Evolutionary conservation across 2,113 vertebrate genomes (phyloP), one percentile per base, ranked within the genome.

Genomic region (Dromiciops gliroides): DNA sequence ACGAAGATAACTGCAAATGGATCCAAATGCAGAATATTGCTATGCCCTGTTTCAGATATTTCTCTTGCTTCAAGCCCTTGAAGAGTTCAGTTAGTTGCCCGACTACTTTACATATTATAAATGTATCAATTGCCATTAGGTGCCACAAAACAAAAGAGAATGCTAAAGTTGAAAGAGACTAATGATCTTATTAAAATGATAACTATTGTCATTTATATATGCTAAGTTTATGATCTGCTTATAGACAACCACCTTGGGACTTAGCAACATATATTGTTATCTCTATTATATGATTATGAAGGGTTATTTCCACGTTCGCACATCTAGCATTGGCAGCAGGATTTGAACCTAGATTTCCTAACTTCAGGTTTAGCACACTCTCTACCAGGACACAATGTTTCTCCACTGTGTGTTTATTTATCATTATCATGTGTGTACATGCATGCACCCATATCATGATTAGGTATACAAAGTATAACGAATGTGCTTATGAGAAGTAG

Each of bases 111-210:
- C n/a, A n/a, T 25, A 3, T 94, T 91, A 95, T 91, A 91, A 95
- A 94, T 67, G 3, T 11, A 50, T 48, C 25, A 92, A 28, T 67
- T 8, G 25, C 23, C 51, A 89, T 9, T 3, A 88, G 50, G 23
- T 91, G 24, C 28, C 51, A 90, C 49, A 90, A 53, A 88, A 95
- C 96, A n/a, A 0, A 94, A 93, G 93, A 91, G 23, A 93, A 50
- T 19, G 90, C 0, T 10, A 90, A 94, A 6, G 0, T 67, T 67
- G 0, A 37, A 90, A 94, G 49, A 11, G 3, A 3, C 31, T 89
- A 7, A 90, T 94, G 91, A 31, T 47, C 37, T 88, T 94, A n/a
- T n/a, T 75, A 67, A 83, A n/a, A 50, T 89, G 52, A 23, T 11
- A 51, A 6, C 31, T 37, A 31, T 92, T 83, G 11, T 83, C 12